These are phyloP conservation scores for Rhogogaster chlorosoma DNA, from an alignment of 2,888 invertebrate genomes.

Conservation along the genomic window DNA sequence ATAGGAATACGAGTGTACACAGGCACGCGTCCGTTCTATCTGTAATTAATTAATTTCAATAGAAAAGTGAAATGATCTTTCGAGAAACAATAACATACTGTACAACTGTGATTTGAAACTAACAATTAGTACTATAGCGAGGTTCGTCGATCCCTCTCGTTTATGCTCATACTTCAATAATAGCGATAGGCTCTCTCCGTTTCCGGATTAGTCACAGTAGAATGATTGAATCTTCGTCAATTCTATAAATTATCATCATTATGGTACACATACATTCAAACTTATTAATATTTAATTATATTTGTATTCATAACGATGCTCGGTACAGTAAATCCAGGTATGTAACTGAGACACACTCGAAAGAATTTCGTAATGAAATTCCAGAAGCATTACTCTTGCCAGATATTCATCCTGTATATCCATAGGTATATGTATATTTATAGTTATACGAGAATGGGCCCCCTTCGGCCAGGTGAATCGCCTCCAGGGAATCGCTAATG, in stretches of 20 bases:
- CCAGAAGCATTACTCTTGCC: conserved; percentile 16
- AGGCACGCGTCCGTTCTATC: not conserved
- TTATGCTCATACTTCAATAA: not conserved
- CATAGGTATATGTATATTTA: not conserved
- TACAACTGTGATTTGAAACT: not conserved
- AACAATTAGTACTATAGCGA: not conserved
- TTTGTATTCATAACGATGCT: not conserved
- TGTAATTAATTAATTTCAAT: conserved; percentile 17
- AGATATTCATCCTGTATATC: not conserved
- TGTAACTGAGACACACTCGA: not conserved
- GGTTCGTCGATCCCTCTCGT: conserved; percentile 14
- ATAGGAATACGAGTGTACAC: not conserved
- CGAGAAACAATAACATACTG: not conserved
- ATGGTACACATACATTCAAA: too few relatives aligned
- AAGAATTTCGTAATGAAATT: conserved; percentile 29
- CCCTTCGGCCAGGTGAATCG: conserved; percentile 7
- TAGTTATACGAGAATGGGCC: not conserved
- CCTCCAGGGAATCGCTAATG: conserved; percentile 27
- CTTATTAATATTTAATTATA: not conserved
- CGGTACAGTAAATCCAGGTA: not conserved
- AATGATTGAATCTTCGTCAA: conserved; percentile 2
- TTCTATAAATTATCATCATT: not conserved
- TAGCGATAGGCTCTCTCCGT: not conserved
- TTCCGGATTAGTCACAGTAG: conserved; percentile 9
- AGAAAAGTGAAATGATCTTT: conserved; percentile 36